These are phyloP conservation scores for Emydocephalus ijimae DNA, from an alignment of 2,113 vertebrate species.

Conservation along the genomic window DNA sequence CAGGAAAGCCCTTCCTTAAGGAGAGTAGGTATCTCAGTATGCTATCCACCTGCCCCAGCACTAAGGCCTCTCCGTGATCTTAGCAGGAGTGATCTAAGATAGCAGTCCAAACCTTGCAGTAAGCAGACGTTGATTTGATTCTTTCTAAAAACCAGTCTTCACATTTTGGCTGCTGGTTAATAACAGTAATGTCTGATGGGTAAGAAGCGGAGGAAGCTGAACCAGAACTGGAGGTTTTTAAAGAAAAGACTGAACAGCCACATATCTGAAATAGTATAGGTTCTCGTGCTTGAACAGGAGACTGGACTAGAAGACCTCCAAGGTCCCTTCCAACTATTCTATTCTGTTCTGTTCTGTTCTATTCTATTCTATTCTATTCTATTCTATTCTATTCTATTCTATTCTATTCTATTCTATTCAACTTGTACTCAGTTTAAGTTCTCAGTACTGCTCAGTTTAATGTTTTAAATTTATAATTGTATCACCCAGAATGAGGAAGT, in stretches of 20 bases:
- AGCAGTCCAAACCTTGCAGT: too few relatives aligned
- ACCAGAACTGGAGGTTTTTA: not conserved
- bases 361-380: too few relatives aligned
- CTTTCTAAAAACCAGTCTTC: not conserved
- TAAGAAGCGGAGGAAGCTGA: not conserved
- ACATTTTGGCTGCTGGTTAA: not conserved
- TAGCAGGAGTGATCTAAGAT: not conserved
- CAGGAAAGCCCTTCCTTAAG: not conserved
- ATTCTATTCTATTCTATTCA: too few relatives aligned
- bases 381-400: too few relatives aligned
- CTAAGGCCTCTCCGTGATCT: not conserved
- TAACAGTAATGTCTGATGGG: not conserved
- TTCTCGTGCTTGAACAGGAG: too few relatives aligned
- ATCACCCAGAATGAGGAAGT: not conserved
- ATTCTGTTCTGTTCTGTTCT: too few relatives aligned
- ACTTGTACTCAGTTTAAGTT: not conserved
- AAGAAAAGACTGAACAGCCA: too few relatives aligned
- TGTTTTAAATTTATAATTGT: not conserved
- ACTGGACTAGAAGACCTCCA: too few relatives aligned
- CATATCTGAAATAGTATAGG: too few relatives aligned
- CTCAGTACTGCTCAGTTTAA: not conserved
- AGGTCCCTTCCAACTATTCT: too few relatives aligned
- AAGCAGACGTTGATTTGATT: not conserved
- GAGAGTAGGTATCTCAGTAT: not conserved
- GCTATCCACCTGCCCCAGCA: too few relatives aligned